Evolutionary conservation across 2,888 invertebrate species (phyloP), one percentile per base, ranked within the genome.

Genomic region (Tolmerus cingulatus): DNA sequence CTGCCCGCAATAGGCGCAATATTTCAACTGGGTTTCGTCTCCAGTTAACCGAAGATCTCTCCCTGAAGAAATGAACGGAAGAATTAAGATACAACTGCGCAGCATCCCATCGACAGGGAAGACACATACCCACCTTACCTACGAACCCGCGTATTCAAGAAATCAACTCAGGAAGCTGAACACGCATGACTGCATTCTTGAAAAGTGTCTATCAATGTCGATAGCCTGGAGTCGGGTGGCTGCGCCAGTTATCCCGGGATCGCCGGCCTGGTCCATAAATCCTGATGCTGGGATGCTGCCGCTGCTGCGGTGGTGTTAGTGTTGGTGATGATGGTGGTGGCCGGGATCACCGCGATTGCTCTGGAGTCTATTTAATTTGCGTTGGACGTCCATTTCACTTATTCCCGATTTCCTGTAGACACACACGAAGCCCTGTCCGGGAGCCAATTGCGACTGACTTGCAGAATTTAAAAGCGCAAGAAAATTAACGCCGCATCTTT

Each of bases 111-210:
- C 19, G 66, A 23, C 66, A 27, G 27, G 27, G 12, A 66, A 23
- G 66, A 66, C 23, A 9, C 12, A 66, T 51, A 79, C n/a, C 43
- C 46, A 23, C 16, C 7, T 76, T 79, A 23, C 16, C 7, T 37
- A 46, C 30, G 30, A 12, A 81, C 16, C 66, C 16, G 23, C 14
- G 51, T 84, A 84, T 74, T 57, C 57, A 40, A 66, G 66, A 74
- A 74, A 84, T 84, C 66, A 84, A 84, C 84, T 57, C 84, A 84
- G 84, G 84, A 84, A 84, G 84, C 66, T 57, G 40, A 84, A 84
- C 84, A 84, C 84, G 84, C 84, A 84, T 84, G 84, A 84, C 74
- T 84, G 84, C 84, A 84, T 84, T 84, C 84, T 84, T 84, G 57
- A 84, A 74, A 84, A 84, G 84, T 84, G 84, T 84, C 84, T 34